phyloP scores from a whole-genome alignment of 1,140 invertebrate genomes.

The Ceratina japonica region DNA sequence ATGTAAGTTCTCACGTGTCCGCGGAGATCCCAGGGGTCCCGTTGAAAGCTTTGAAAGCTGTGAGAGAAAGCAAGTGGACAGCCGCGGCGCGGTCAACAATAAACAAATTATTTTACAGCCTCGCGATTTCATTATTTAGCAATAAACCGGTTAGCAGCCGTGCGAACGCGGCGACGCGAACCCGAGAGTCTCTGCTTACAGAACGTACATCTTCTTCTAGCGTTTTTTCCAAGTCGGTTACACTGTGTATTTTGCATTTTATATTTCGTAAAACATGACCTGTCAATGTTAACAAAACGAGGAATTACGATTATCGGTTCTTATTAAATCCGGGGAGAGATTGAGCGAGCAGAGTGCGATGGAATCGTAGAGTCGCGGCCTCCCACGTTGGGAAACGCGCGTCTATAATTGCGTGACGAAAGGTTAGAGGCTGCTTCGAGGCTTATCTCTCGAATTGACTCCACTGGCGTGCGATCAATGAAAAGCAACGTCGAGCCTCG shows the following conservation, averaged over 20 bases:
- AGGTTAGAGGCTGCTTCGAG: slow-evolving; percentile 21
- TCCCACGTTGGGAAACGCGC: neutral
- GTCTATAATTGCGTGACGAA: slow-evolving; percentile 22
- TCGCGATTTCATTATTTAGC: slow-evolving; percentile 70
- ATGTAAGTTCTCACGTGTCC: neutral
- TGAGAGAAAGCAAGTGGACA: slow-evolving; percentile 11
- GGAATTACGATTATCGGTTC: too few relatives aligned
- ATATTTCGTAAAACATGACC: too few relatives aligned
- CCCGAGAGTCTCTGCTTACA: too few relatives aligned
- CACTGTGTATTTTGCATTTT: too few relatives aligned
- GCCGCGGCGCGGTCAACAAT: slow-evolving; percentile 59
- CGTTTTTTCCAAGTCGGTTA: neutral
- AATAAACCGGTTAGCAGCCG: slow-evolving; percentile 66
- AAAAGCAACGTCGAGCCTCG: neutral
- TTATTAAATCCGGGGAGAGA: slow-evolving; percentile 14
- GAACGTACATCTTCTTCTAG: too few relatives aligned
- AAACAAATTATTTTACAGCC: slow-evolving; percentile 71
- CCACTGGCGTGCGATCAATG: slow-evolving; percentile 4
- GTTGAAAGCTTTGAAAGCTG: neutral
- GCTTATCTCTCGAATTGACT: slow-evolving; percentile 18
- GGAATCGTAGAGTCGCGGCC: neutral
- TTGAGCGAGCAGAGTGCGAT: neutral
- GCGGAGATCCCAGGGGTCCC: neutral
- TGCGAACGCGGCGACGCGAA: slow-evolving; percentile 21
- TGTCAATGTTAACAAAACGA: neutral